These are phyloP conservation scores for Pyrrhosoma nymphula DNA, from an alignment of 2,888 invertebrate genomes.

Conservation along the genomic window DNA sequence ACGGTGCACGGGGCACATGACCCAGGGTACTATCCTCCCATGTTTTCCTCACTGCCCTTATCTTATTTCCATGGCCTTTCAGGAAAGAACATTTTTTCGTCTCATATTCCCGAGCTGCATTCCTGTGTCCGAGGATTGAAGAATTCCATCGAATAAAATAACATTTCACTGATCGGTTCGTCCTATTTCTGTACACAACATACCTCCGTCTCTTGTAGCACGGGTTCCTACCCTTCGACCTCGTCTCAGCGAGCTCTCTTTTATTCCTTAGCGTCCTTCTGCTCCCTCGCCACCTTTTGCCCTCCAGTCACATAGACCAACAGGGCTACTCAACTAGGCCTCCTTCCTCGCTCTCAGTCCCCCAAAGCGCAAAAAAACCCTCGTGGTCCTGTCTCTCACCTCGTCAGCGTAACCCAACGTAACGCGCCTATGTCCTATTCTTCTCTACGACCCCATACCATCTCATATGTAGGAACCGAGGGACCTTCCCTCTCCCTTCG, in stretches of 20 bases:
- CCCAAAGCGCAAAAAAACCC: background rate
- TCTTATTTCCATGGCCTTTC: background rate
- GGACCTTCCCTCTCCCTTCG: background rate
- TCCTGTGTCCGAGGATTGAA: background rate
- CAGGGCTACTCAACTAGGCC: background rate
- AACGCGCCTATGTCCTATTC: slow-evolving; percentile 8
- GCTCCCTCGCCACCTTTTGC: background rate
- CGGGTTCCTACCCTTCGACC: background rate
- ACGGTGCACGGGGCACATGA: background rate
- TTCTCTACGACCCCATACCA: background rate
- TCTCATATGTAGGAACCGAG: background rate
- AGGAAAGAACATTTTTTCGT: background rate
- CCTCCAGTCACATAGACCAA: background rate
- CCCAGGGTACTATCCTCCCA: background rate
- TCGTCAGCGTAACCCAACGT: slow-evolving; percentile 50
- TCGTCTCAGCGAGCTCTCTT: background rate
- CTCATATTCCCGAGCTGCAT: background rate
- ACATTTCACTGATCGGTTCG: background rate
- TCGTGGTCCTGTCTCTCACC: slow-evolving; percentile 27
- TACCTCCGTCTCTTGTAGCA: background rate
- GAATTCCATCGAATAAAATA: background rate
- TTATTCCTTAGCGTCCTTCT: background rate
- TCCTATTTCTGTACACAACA: background rate
- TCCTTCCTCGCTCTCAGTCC: background rate
- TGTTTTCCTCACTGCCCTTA: background rate